Evolutionary conservation across 2,113 vertebrate species (phyloP), one percentile per base, ranked within the genome.

Genomic region (Leuciscus idus): DNA sequence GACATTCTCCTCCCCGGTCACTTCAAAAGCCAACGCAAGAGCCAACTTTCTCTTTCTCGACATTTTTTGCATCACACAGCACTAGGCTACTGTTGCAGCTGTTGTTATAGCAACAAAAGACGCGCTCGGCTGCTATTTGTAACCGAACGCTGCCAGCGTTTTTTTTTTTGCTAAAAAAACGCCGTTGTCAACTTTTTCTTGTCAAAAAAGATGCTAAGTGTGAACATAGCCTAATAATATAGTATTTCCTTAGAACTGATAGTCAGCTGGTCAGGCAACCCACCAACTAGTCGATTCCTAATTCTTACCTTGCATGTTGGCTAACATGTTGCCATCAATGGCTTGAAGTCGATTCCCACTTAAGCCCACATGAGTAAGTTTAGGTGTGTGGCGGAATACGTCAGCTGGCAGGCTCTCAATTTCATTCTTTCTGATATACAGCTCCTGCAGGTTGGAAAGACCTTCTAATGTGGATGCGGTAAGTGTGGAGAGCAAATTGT

Each of bases 391-490:
- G 70, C 88, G 92, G 88, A 95, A 95, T 12, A 92, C 73, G 30
- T 93, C 92, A 28, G 91, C 87, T 36, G 92, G 90, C 84, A 96
- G 89, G 8, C 72, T 89, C 12, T 93, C 87, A 50, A 95, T 90
- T 61, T 90, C 66, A 6, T 96, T 96, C 88, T 94, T 96, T 88
- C 94, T 94, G 81, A 96, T 59, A 86, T 95, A 95, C 21, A 96
- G 91, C 85, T 95, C 94, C 92, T 94, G 93, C 33, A 96, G 61
- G 43, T 90, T 94, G 15, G 15, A 83, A 73, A 96, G 86, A 36
- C 94, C 95, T 39, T 94, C 88, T 48, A 96, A 81, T 52, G 81
- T 83, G 39, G 91, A 87, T 2, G 72, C 23, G 0, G 52, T 92
- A 74, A 95, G 62, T 3, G 91, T 89, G 23, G 90, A 83, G n/a